Evolutionary conservation across 2,797 vertebrate genomes (phyloP).

Genomic region (Thaleichthys pacificus): DNA sequence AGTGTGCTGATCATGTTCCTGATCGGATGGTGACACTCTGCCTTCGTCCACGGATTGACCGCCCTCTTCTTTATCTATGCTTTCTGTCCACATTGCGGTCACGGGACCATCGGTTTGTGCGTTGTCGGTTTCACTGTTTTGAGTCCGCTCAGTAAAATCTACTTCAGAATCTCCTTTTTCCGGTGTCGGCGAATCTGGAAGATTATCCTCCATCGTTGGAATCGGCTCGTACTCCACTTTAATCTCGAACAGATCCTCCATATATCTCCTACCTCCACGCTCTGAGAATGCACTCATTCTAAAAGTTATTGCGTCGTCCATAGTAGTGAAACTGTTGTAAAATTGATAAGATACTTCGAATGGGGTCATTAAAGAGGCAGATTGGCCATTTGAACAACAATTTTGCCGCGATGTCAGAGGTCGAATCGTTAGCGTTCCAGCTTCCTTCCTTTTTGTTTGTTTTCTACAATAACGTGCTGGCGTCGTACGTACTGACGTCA

Average conservation of each 20-base stretch:
- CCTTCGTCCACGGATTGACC: conserved; percentile 6
- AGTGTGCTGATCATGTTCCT: conserved; percentile 38
- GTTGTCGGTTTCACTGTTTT: conserved; percentile 25
- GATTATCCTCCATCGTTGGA: conserved; percentile 57
- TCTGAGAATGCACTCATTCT: conserved; percentile 91
- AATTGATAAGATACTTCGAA: conserved; percentile 35
- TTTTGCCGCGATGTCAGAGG: not conserved
- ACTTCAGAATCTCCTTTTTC: conserved; percentile 41
- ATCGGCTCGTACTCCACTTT: conserved; percentile 85
- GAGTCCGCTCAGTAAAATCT: conserved; percentile 30
- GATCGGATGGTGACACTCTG: not conserved
- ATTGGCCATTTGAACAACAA: not conserved
- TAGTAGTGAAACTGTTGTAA: conserved; percentile 49
- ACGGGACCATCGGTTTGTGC: conserved; percentile 26
- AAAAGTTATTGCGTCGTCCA: conserved; percentile 83
- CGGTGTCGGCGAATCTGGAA: conserved; percentile 53
- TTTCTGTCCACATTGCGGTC: conserved; percentile 66
- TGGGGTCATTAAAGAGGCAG: conserved; percentile 51
- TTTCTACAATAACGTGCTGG: not conserved
- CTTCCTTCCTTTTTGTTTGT: not conserved
- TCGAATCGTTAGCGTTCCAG: too few relatives aligned
- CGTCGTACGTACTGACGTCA: not conserved
- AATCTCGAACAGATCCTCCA: conserved; percentile 94
- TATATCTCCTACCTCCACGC: conserved; percentile 93
- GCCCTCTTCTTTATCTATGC: conserved; percentile 21